phyloP scores from a whole-genome alignment of 2,113 vertebrate species.

The Collichthys lucidus region DNA sequence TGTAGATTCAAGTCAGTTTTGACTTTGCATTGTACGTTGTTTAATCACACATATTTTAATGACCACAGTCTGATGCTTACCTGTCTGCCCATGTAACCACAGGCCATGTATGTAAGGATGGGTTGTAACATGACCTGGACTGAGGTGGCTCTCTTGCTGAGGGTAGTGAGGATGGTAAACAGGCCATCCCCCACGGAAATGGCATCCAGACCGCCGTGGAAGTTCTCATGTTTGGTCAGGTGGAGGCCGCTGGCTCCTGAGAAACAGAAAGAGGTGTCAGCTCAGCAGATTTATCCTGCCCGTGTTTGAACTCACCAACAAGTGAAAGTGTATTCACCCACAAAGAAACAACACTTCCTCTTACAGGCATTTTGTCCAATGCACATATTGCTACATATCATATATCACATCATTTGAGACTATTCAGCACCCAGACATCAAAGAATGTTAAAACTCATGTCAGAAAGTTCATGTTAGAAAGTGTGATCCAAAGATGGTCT shows the following conservation, averaged over 20 bases:
- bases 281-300: neutral
- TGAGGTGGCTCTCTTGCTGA: slow-evolving; percentile 96
- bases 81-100: slow-evolving; percentile 99
- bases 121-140: slow-evolving; percentile 99
- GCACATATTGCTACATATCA: too few species aligned
- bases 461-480: too few species aligned
- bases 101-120: slow-evolving; percentile 99
- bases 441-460: too few species aligned
- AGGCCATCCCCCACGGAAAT: slow-evolving; percentile 98
- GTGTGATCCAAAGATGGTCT: slow-evolving; percentile 5
- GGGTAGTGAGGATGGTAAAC: slow-evolving; percentile 97
- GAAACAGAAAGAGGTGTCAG: slow-evolving; percentile 26
- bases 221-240: slow-evolving; percentile 98
- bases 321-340: too few species aligned
- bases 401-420: too few species aligned
- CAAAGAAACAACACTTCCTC: too few species aligned
- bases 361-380: too few species aligned
- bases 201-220: slow-evolving; percentile 97
- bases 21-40: neutral
- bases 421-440: too few species aligned
- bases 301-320: neutral
- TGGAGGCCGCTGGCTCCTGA: slow-evolving; percentile 97
- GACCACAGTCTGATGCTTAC: slow-evolving; percentile 71
- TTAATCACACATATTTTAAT: neutral
- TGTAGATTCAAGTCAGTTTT: neutral